Evolutionary conservation across 2,888 invertebrate species (phyloP), one percentile per base, ranked within the genome.

Genomic region (Escarpia spicata): DNA sequence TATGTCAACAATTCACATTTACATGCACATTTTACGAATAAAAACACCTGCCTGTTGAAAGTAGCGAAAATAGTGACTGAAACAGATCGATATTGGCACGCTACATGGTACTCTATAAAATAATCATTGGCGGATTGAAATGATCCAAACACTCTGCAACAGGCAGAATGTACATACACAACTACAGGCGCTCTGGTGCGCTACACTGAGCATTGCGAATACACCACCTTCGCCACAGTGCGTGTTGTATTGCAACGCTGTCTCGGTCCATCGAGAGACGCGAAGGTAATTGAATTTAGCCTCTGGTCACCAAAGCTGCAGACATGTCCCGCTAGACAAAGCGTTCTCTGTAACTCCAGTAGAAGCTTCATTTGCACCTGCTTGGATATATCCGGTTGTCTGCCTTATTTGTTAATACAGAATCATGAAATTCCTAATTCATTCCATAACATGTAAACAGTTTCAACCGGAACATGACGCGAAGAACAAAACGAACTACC

Each of bases 211-310:
- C 26, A n/a, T 6, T 26, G 75, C n/a, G 75, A 75, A 15, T 3
- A 75, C 19, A 75, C 26, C 75, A 75, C 2, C 19, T 75, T 75
- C 75, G 75, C 75, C 19, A n/a, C 75, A 3, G 26, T 26, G 75
- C 75, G n/a, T 26, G 19, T 15, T 52, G 12, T 26, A 75, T 75
- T 75, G n/a, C 75, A 75, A 26, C 75, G n/a, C 19, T 26, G 75
- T 26, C 26, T 75, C n/a, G 75, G n/a, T 26, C 75, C 19, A 26
- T 75, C n/a, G 75, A 75, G n/a, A 75, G 75, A 19, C 75, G 26
- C 75, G n/a, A 26, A 75, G 19, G 75, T 75, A 75, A 75, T 75
- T 75, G 75, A 75, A 75, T 75, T 75, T 75, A 75, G 75, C 75
- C 75, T n/a, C 75, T 19, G 75, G 75, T 4, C 75, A 75, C 75